These are phyloP conservation scores for Virgularia gustaviana DNA, from an alignment of 92 coral and sea anemone genomes.

Conservation along the genomic window DNA sequence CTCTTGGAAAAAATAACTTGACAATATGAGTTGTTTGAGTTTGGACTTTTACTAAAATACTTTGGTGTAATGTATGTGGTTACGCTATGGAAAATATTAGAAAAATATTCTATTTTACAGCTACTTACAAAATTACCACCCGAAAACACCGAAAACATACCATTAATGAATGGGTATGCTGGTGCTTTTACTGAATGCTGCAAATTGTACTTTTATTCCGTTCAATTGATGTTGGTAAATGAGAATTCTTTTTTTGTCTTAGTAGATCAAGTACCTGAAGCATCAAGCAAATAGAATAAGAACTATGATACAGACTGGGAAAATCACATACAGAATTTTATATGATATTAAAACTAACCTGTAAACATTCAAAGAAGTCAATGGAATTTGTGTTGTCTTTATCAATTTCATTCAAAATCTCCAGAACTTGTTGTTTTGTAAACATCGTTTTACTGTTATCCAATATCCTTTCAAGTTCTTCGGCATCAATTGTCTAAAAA, in stretches of 20 bases:
- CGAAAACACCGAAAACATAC: no score
- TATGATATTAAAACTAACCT: no score
- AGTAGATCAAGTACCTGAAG: slow-evolving; percentile 72
- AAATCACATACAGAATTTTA: background rate
- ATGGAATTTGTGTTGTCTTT: slow-evolving; percentile 87
- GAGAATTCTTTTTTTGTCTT: slow-evolving; percentile 70
- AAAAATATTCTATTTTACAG: no score
- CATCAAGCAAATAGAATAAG: background rate
- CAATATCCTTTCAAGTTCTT: slow-evolving; percentile 77
- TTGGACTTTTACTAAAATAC: no score
- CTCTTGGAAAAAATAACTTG: no score
- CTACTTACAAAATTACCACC: no score
- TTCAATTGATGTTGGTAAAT: slow-evolving; percentile 69
- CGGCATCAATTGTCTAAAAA: slow-evolving; percentile 76
- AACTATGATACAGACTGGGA: background rate
- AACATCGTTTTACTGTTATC: slow-evolving; percentile 70
- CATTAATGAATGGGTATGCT: no score
- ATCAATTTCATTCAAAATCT: slow-evolving; percentile 77
- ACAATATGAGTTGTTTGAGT: no score
- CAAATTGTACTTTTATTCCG: slow-evolving; percentile 82
- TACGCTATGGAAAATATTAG: no score
- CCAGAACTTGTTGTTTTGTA: slow-evolving; percentile 75
- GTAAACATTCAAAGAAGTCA: slow-evolving; percentile 85
- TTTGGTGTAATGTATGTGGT: no score
- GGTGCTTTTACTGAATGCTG: slow-evolving; percentile 66